Base-by-base conservation (phyloP, 2,888 invertebrate genomes). In the Acrobasis repandana region DNA sequence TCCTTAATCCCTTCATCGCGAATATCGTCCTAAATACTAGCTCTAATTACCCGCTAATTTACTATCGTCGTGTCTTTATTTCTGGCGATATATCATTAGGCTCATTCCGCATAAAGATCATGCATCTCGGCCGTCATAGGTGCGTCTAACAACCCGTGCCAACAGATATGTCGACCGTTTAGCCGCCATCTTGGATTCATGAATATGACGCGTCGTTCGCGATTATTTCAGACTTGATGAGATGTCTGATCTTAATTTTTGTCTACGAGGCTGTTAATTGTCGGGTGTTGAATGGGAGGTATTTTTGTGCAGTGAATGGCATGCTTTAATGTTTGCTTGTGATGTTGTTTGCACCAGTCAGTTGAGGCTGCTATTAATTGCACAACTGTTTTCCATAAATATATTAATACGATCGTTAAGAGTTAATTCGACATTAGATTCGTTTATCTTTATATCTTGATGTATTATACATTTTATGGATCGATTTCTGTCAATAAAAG, bases 121-220 rank as follows among this genome's bases (percentile, higher is more conserved):
- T 57, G 56, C 47, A 47, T 57, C 47, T 57, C 33, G 43, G n/a
- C 46, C 28, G 82, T 79, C 80, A 73, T 63, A 70, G 68, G 67
- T 70, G 69, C 71, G 72, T 71, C 70, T 70, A n/a, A 59, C 60
- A 43, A n/a, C 63, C 68, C 28, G 2, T 28, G 28, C 28, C 28
- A 28, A 75, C 73, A 75, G 77, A 80, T 76, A 74, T 79, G 78
- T 76, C 70, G 69, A 66, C 58, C 68, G 74, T 73, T 77, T 76
- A 75, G 73, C 66, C 63, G 65, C 62, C 71, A 72, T 75, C 64
- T 75, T 73, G 70, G 43, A 43, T 36, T 10, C n/a, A n/a, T n/a
- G 11, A 67, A 70, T 75, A 70, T 74, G 73, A 71, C 73, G 67
- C 66, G 69, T 65, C 68, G 57, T 67, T 65, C 65, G 63, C 51